Percentiles rank a stretch among this genome's conserved stretches.
phyloP scores from a whole-genome alignment of 2,797 vertebrate species.

The Ptychadena robeensis region DNA sequence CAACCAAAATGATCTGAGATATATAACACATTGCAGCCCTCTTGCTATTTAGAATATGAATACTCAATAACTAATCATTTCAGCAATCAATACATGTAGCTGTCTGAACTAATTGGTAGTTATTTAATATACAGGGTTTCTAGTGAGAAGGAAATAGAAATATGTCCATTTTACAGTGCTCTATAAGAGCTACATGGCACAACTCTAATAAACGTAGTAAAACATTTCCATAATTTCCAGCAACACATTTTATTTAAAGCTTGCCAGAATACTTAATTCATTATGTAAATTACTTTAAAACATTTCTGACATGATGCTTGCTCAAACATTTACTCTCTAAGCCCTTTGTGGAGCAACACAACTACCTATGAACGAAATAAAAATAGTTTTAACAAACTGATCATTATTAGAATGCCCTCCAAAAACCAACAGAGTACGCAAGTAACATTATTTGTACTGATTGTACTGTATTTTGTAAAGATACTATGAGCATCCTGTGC shows the following conservation, averaged over 20 bases:
- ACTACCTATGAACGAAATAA: constrained; percentile 11
- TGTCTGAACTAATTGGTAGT: neutral
- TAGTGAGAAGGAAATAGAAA: constrained; percentile 1
- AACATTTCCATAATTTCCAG: constrained; percentile 21
- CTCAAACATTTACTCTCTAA: neutral
- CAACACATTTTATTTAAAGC: constrained; percentile 48
- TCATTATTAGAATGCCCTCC: constrained; percentile 1
- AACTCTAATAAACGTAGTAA: neutral
- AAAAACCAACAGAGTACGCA: constrained; percentile 12
- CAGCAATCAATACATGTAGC: neutral
- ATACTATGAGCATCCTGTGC: neutral
- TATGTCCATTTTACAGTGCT: constrained; percentile 1
- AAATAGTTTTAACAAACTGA: constrained; percentile 22
- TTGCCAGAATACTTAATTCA: constrained; percentile 45
- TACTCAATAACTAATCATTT: neutral
- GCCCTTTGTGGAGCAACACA: neutral
- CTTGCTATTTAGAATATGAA: constrained; percentile 3
- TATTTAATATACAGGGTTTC: constrained; percentile 1
- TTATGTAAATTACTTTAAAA: constrained; percentile 50
- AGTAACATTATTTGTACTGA: constrained; percentile 6
- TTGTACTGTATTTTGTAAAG: constrained; percentile 9
- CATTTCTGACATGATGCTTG: constrained; percentile 25
- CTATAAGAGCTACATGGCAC: neutral
- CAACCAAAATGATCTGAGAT: neutral
- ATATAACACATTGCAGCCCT: neutral